phyloP scores from a whole-genome alignment of 92 coral and sea anemone species.

The Zoanthus sociatus region DNA sequence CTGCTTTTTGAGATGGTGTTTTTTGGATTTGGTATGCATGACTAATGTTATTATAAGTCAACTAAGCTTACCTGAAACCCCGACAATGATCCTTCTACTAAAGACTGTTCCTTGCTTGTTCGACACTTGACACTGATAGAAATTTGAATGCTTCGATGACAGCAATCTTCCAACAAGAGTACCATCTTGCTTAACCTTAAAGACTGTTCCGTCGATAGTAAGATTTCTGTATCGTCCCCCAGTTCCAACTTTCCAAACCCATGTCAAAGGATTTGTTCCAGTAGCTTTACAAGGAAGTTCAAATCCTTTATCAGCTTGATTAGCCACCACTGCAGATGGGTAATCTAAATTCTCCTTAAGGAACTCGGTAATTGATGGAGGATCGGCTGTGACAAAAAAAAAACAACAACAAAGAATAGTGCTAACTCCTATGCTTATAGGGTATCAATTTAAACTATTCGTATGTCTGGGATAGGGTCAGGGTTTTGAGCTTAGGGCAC shows the following conservation, averaged over 20 bases:
- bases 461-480: no score
- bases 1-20: neutral
- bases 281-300: constrained; percentile 40
- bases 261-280: constrained; percentile 17
- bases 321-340: neutral
- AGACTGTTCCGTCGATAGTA: neutral
- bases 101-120: constrained; percentile 29
- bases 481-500: no score
- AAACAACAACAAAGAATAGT: neutral
- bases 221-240: neutral
- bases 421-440: no score
- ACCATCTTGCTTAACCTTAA: neutral
- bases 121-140: constrained; percentile 31
- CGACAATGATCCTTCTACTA: constrained; percentile 7
- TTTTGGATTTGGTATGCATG: neutral
- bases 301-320: constrained; percentile 2
- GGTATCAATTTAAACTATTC: no score
- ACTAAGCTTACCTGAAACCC: constrained; percentile 13
- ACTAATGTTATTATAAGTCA: neutral
- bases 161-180: constrained; percentile 4
- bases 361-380: constrained; percentile 24
- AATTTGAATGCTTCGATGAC: neutral
- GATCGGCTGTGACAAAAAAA: neutral
- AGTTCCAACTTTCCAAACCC: constrained; percentile 10
- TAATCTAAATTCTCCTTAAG: neutral